Percentiles rank a stretch among this genome's conserved stretches.
phyloP scores from a whole-genome alignment of 2,113 vertebrate species.

The Callopanchax toddi region DNA sequence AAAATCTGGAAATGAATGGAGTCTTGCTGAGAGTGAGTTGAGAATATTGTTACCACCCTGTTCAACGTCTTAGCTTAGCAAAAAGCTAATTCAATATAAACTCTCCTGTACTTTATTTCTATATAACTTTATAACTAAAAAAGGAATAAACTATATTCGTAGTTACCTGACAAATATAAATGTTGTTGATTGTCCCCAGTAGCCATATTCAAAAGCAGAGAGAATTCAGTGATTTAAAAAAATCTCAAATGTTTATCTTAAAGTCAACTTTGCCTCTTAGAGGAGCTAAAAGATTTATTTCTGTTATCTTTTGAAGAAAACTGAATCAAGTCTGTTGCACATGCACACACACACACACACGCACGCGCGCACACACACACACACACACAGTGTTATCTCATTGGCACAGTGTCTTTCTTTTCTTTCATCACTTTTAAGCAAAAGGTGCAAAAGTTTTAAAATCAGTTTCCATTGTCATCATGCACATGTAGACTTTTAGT shows the following conservation, averaged over 20 bases:
- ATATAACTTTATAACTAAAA: no score
- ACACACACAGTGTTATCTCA: background rate
- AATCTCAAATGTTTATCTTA: background rate
- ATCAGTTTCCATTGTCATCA: background rate
- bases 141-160: background rate
- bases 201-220: background rate
- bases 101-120: no score
- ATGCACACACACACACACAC: no score
- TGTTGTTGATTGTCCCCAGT: background rate
- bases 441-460: background rate
- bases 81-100: background rate
- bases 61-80: constrained; percentile 1
- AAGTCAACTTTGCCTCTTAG: no score
- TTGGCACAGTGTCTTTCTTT: background rate
- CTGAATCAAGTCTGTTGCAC: no score
- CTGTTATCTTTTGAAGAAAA: no score
- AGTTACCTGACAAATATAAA: constrained; percentile 4
- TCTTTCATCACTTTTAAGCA: background rate
- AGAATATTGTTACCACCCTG: background rate
- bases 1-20: background rate
- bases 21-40: constrained; percentile 17
- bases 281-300: no score
- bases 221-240: no score
- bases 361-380: background rate
- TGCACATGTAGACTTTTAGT: background rate